Conservation (phyloP, 2,113 vertebrate species). For the Rafetus swinhoei region DNA sequence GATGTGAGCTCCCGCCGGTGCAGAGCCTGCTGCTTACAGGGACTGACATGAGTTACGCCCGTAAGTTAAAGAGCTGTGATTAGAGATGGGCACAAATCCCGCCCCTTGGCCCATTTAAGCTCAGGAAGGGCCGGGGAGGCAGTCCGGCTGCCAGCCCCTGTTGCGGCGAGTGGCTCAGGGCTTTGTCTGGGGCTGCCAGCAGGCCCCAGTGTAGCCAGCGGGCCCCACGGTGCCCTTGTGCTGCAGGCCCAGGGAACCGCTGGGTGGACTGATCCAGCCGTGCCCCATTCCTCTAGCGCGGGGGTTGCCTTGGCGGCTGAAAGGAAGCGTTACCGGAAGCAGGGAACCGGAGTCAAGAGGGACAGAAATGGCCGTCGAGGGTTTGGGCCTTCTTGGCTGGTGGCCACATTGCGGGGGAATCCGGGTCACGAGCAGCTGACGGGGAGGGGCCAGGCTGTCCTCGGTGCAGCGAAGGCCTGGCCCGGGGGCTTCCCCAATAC, state of each 20-base stretch:
- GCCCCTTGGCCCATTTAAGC: accelerated
- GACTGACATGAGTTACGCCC: too few species aligned
- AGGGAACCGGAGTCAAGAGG: background rate
- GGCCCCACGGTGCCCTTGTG: background rate
- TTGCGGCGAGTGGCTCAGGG: background rate
- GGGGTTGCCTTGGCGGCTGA: background rate
- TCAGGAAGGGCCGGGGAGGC: background rate
- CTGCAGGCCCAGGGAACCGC: background rate
- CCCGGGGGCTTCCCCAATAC: accelerated
- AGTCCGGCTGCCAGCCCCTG: too few species aligned
- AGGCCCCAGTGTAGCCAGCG: too few species aligned
- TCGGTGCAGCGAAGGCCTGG: background rate
- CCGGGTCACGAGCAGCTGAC: background rate
- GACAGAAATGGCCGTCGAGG: background rate
- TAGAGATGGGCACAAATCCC: background rate
- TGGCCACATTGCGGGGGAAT: background rate
- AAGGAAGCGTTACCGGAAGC: background rate
- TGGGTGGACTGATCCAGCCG: background rate
- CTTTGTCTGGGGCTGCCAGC: background rate
- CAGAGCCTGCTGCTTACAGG: too few species aligned
- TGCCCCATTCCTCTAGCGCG: background rate
- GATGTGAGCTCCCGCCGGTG: too few species aligned
- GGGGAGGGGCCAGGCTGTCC: background rate
- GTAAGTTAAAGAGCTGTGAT: background rate
- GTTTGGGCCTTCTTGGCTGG: too few species aligned